Evolutionary conservation across 2,797 vertebrate species (phyloP).

Genomic region (Brachymystax lenok): DNA sequence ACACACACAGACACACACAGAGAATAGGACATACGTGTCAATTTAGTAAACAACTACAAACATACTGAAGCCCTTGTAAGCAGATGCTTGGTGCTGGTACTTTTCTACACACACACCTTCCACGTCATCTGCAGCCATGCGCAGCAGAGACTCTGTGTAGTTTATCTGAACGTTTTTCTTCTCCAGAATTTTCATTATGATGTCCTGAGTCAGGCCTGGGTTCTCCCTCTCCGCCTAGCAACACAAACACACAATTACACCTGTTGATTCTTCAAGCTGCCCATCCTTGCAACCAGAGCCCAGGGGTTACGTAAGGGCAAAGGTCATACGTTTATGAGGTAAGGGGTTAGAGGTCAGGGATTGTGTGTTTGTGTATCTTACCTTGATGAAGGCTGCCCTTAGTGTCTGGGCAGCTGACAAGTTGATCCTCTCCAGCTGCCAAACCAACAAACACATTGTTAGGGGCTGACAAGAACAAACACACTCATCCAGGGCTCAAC

Average conservation of each 20-base stretch:
- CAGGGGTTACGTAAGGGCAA: neutral
- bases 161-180: conserved; percentile 98
- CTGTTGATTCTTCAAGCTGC: neutral
- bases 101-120: conserved; percentile 76
- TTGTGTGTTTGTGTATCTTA: conserved; percentile 50
- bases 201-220: conserved; percentile 97
- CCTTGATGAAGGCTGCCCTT: conserved; percentile 98
- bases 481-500: neutral
- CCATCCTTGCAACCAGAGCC: neutral
- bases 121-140: conserved; percentile 97
- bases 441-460: neutral
- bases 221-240: conserved; percentile 96
- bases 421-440: conserved; percentile 96
- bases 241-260: neutral
- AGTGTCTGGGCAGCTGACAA: conserved; percentile 97
- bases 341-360: neutral
- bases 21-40: neutral
- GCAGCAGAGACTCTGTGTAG: conserved; percentile 96
- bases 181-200: conserved; percentile 98
- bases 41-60: neutral
- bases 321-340: conserved; percentile 2
- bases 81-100: neutral
- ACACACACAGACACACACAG: neutral
- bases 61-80: neutral
- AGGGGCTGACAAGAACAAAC: neutral